Evolutionary conservation across 2,797 vertebrate species (phyloP).

Genomic region (Champsocephalus gunnari): DNA sequence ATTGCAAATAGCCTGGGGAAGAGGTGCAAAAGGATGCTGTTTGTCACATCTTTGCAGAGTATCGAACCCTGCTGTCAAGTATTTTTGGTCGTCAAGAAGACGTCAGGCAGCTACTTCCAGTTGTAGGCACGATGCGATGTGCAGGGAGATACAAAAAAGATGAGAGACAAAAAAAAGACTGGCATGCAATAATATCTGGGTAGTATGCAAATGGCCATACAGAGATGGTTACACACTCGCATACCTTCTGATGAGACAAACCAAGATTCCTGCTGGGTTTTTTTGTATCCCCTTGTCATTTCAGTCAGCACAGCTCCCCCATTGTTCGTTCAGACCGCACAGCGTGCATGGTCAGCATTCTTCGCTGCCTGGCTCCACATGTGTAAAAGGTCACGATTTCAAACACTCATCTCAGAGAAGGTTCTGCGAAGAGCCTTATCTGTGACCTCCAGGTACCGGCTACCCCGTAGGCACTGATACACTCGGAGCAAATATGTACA

Average conservation of each 20-base stretch:
- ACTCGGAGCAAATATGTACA: conserved; percentile 25
- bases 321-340: conserved; percentile 12
- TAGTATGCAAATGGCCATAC: conserved; percentile 26
- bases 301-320: conserved; percentile 11
- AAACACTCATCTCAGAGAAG: conserved; percentile 47
- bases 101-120: conserved; percentile 47
- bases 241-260: conserved; percentile 35
- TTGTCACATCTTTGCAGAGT: conserved; percentile 9
- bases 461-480: conserved; percentile 40
- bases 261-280: conserved; percentile 18
- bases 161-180: conserved; percentile 6
- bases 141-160: conserved; percentile 12
- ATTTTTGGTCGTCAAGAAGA: conserved; percentile 37
- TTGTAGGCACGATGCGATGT: neutral
- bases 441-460: conserved; percentile 48
- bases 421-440: conserved; percentile 55
- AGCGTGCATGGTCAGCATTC: neutral
- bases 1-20: conserved; percentile 22
- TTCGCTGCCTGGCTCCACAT: conserved; percentile 13
- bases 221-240: conserved; percentile 46
- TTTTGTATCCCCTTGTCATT: neutral
- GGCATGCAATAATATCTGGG: conserved; percentile 26
- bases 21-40: neutral
- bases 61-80: conserved; percentile 14
- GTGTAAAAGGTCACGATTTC: conserved; percentile 46